Conservation (phyloP, 30 jellyfish, hydroid and myxozoan genomes). For the Pelagia noctiluca region DNA sequence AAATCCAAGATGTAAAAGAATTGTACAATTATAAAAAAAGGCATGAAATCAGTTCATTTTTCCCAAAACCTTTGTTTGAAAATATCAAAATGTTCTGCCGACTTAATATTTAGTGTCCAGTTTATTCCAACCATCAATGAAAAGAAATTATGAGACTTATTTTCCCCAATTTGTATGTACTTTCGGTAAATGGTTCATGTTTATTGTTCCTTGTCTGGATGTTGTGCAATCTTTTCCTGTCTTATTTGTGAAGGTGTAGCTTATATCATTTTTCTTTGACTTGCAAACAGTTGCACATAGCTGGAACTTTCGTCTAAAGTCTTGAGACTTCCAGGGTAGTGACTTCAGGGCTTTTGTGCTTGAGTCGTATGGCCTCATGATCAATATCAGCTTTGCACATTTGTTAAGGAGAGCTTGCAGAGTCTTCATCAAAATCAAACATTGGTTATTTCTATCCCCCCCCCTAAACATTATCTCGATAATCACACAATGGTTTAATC, state of each 20-base stretch:
- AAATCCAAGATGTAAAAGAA: slow-evolving; percentile 6
- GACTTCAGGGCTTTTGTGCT: slow-evolving; percentile 59
- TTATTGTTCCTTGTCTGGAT: slow-evolving; percentile 43
- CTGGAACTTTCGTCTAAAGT: slow-evolving; percentile 65
- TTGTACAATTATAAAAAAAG: not conserved
- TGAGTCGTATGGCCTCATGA: slow-evolving; percentile 74
- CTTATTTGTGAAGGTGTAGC: slow-evolving; percentile 46
- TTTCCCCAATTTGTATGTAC: slow-evolving; percentile 45
- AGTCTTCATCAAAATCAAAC: slow-evolving; percentile 44
- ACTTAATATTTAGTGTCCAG: slow-evolving; percentile 13
- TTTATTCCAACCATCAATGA: slow-evolving; percentile 47
- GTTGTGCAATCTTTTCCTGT: slow-evolving; percentile 51
- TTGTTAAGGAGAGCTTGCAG: slow-evolving; percentile 53
- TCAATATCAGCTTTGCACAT: slow-evolving; percentile 73
- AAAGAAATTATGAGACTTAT: slow-evolving; percentile 33
- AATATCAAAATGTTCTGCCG: slow-evolving; percentile 41
- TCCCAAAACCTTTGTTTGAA: slow-evolving; percentile 36
- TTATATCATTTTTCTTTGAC: slow-evolving; percentile 46
- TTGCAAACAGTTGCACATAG: slow-evolving; percentile 67
- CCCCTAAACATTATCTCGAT: slow-evolving; percentile 31
- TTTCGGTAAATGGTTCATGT: slow-evolving; percentile 25
- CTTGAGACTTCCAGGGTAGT: slow-evolving; percentile 66
- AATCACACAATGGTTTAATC: slow-evolving; percentile 39
- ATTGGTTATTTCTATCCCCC: slow-evolving; percentile 45
- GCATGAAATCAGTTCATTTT: not conserved